Base-by-base conservation (phyloP, 2,888 invertebrate genomes). In the Halocaridina rubra region DNA sequence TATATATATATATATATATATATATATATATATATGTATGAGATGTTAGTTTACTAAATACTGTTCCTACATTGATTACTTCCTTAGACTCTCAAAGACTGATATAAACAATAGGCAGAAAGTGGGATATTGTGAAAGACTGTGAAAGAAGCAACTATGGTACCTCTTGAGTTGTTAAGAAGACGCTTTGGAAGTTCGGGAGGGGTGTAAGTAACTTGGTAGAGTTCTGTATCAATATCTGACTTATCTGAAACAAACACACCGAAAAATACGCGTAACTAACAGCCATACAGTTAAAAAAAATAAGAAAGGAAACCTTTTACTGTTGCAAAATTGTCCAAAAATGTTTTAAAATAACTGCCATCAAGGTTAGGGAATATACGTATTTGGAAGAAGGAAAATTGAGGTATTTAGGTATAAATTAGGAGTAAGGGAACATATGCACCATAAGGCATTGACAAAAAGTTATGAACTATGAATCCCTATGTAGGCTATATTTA, bases 161-260 rank as follows among this genome's bases (percentile, higher is more conserved):
- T 87, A 87, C 87, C 87, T 87, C 87, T 81, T 78, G 80, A 69
- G 85, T 71, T 85, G 85, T 85, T 85, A 80, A 85, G 79, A 69
- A 76, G 87, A 95, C 96, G 96, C 95, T 97, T 97, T 94, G 97
- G 97, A 94, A 97, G 96, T 95, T 97, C 97, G 94, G 97, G 97
- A 94, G 97, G 97, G 94, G 97, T 97, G 94, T 97, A 97, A 94
- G 97, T 97, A 93, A 97, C 97, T 89, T 90, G 90, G 87, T 87
- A 87, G 85, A 85, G 82, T 78, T 87, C 87, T 79, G 87, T 72
- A 39, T 87, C 85, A 82, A 82, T 87, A 85, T 87, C 85, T 81
- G 87, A 85, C 82, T 87, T 87, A 87, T 87, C 87, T 87, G 87
- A 85, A 87, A 87, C 81, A 88, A 82, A 81, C 80, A 86, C 85